Conservation (phyloP, 2,113 vertebrate genomes). For the Atrichornis clamosus region DNA sequence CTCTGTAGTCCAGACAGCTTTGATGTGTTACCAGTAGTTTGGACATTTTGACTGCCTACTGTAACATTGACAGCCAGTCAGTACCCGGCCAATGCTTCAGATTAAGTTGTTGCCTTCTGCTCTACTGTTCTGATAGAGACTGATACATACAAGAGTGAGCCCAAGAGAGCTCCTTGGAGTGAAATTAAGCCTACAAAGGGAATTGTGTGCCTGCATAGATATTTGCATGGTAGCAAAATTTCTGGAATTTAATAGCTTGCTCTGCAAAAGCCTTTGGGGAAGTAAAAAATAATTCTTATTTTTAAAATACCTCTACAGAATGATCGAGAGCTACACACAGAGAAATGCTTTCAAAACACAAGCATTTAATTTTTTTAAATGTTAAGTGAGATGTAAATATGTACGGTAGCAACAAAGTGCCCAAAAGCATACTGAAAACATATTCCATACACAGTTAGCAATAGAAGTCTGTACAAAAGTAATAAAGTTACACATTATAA, state of each 20-base stretch:
- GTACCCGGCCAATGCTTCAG: conserved; percentile 44
- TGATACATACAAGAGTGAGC: conserved; percentile 40
- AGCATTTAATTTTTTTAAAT: conserved; percentile 63
- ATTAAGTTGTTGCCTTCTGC: conserved; percentile 65
- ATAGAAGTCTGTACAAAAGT: conserved; percentile 62
- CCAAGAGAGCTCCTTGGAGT: conserved; percentile 40
- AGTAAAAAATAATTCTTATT: neutral
- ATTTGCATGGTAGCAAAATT: neutral
- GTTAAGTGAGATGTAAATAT: conserved; percentile 62
- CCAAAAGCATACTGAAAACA: conserved; percentile 58
- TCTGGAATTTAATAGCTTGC: neutral
- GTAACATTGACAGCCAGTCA: conserved; percentile 24
- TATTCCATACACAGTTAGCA: conserved; percentile 58
- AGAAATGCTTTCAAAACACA: conserved; percentile 66
- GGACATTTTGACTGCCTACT: conserved; percentile 21
- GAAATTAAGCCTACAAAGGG: conserved; percentile 42
- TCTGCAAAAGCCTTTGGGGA: neutral
- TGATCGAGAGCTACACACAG: conserved; percentile 42
- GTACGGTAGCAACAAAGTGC: conserved; percentile 46
- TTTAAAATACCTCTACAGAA: neutral
- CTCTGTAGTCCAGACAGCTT: neutral
- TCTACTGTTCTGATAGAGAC: conserved; percentile 54
- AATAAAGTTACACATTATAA: conserved; percentile 49
- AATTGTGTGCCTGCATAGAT: neutral
- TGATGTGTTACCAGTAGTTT: neutral